Evolutionary conservation across 2,888 invertebrate genomes (phyloP), one percentile per base, ranked within the genome.

Genomic region (Neoascia interrupta): DNA sequence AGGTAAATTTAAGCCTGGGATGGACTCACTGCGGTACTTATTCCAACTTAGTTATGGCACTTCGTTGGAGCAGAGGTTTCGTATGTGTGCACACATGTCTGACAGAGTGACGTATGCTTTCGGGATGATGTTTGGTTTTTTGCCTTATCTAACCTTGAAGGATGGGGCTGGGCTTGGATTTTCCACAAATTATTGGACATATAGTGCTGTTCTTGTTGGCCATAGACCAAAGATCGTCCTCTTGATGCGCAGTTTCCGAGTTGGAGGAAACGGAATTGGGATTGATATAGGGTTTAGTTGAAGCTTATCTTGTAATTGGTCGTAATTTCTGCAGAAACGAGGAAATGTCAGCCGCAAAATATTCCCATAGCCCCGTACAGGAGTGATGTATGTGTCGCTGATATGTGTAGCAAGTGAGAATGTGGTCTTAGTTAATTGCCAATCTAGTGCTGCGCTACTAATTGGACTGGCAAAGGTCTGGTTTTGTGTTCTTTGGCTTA

Each of bases 71-170:
- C 61, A 18, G 36, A 6, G 39, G 34, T 53, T 6, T 15, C 8
- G 21, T 8, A 8, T 47, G 18, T 47, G 37, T 15, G 64, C 53
- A 37, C 60, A 68, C 43, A 61, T 66, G 60, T 66, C 73, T 39
- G 66, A 64, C 72, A 36, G 72, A 66, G 72, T 79, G 79, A 79
- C 79, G 79, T 79, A 79, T 79, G 79, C 73, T 72, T 79, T 72
- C 66, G 66, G 66, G 66, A 68, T 66, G 79, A 79, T 73, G 54
- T 79, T 79, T 72, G 36, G 60, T 66, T 72, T 74, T 66, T 49
- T 21, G 36, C 64, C 53, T 73, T 80, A 73, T 80, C 79, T 80
- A 73, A 58, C 63, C 80, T 80, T 80, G 80, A 74, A 80, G 66
- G 68, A 80, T 73, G 80, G 72, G 54, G 51, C 56, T 15, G 56